Base-by-base conservation (phyloP, 1,140 invertebrate genomes). In the Lanistes nyassanus region DNA sequence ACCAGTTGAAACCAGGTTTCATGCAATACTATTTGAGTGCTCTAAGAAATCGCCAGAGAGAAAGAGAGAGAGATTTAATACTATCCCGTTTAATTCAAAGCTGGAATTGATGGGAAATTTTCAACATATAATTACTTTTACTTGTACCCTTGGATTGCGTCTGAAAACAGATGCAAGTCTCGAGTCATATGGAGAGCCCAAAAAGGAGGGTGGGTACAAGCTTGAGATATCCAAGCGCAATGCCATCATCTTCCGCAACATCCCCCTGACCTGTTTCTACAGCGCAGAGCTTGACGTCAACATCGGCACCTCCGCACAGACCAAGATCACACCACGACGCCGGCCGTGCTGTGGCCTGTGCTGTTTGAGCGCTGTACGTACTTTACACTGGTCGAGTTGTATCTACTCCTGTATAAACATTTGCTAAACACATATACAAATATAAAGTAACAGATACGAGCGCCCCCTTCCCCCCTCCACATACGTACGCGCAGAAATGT, bases 241-340 rank as follows among this genome's bases (percentile, higher is more conserved):
- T 75, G 73, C 76, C 60, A 60, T 83, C 4, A 77, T 73, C 36
- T 85, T 81, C 79, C 80, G 83, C 70, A 83, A 82, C 62, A 77
- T 85, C 47, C 84, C 84, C 0, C 76, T 85, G 37, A 79, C 78
- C 62, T 80, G 79, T 73, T 83, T 85, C 74, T 76, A 83, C 62
- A 85, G 84, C 51, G 82, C 83, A 23, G 84, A 85, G 42, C 56
- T 85, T 39, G 79, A 78, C 53, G 77, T 80, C 37, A 68, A 69
- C 31, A 79, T 81, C 1, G 84, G 84, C 5, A 80, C 81, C 2
- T 68, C 76, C 16, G 80, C 83, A 0, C 82, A 83, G 73, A 82
- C 78, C 42, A 85, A 83, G 64, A 73, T 85, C 29, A 81, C 71
- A 0, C 67, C 76, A 39, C 78, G 62, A 58, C 75, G 68, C 11